Evolutionary conservation across 2,113 vertebrate genomes (phyloP).

Genomic region (Lathamus discolor): DNA sequence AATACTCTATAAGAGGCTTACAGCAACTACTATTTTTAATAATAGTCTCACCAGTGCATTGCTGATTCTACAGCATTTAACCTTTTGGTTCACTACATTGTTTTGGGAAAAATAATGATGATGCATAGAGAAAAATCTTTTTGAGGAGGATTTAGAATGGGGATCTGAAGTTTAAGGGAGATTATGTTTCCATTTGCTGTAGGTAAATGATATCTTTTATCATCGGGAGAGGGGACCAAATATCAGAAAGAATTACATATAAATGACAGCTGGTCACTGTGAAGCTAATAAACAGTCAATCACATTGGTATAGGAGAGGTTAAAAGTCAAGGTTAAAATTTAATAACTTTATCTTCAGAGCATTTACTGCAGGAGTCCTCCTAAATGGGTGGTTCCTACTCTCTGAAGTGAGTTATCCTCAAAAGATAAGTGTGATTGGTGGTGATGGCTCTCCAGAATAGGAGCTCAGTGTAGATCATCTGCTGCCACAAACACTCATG

Average conservation of each 20-base stretch:
- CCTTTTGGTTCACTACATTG: not conserved
- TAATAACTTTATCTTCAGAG: not conserved
- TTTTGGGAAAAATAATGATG: slow-evolving; percentile 28
- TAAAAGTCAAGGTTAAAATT: not conserved
- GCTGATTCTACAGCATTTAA: not conserved
- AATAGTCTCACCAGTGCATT: not conserved
- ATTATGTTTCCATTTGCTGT: slow-evolving; percentile 7
- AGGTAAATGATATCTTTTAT: not conserved
- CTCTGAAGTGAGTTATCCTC: not conserved
- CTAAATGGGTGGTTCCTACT: not conserved
- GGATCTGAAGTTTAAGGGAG: not conserved
- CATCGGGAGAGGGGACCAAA: not conserved
- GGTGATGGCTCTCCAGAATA: not conserved
- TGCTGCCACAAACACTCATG: not conserved
- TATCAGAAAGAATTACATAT: not conserved
- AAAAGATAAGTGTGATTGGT: not conserved
- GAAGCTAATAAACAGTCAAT: not conserved
- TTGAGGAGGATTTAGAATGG: not conserved
- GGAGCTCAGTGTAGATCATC: not conserved
- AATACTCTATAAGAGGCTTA: slow-evolving; percentile 29
- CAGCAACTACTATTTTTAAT: slow-evolving; percentile 5
- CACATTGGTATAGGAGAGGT: not conserved
- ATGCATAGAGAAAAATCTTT: not conserved
- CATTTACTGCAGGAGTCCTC: not conserved
- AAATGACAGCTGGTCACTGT: not conserved